A percentile compares a stretch with the other conserved stretches of the same genome.
phyloP scores from a whole-genome alignment of 2,797 vertebrate species.

The Nyctibius grandis region DNA sequence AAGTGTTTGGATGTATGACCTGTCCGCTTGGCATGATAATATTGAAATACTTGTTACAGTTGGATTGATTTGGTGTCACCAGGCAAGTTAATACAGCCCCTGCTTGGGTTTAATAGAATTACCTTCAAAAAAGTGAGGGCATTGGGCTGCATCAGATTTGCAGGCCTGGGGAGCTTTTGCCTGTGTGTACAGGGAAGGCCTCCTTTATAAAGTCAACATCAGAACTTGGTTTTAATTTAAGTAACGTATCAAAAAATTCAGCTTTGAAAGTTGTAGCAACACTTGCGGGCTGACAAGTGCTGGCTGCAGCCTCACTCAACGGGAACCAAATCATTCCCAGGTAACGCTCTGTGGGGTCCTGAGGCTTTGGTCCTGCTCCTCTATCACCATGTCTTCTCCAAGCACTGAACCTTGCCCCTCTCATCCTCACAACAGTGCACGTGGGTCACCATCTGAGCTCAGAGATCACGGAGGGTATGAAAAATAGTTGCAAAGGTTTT shows the following conservation, averaged over 20 bases:
- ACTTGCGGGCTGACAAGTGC: not conserved
- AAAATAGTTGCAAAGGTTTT: not conserved
- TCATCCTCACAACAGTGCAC: not conserved
- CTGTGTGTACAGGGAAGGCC: not conserved
- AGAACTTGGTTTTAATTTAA: not conserved
- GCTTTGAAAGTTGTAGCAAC: not conserved
- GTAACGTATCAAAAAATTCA: not conserved
- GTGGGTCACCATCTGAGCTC: not conserved
- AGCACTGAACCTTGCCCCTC: not conserved
- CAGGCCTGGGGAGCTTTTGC: not conserved
- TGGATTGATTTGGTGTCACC: not conserved
- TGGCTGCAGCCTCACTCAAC: not conserved
- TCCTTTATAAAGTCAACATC: not conserved
- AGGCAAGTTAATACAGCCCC: not conserved
- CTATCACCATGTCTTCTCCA: fast-evolving
- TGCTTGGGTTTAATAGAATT: not conserved
- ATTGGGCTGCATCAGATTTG: not conserved
- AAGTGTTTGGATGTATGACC: not conserved
- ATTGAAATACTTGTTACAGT: not conserved
- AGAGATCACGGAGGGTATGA: not conserved
- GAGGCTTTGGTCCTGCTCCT: not conserved
- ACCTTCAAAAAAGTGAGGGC: not conserved
- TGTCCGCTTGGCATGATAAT: not conserved
- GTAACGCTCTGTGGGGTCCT: not conserved
- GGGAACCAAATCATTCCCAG: not conserved